Evolutionary conservation across 1,140 invertebrate species (phyloP).

Genomic region (Papilio helenus): DNA sequence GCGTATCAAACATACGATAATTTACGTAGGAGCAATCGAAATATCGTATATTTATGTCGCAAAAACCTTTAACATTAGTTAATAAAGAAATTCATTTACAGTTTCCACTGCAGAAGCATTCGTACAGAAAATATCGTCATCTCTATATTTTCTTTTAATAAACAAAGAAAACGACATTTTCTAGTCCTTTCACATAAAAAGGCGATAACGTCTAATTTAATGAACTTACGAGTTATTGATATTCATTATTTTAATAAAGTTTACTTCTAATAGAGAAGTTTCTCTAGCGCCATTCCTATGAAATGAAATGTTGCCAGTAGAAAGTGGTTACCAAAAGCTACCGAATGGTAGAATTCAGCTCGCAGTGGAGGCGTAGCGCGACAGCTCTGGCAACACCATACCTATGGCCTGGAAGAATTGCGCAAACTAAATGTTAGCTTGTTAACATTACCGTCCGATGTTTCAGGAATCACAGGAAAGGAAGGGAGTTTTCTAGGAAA

Average conservation of each 20-base stretch:
- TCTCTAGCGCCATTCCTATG: not conserved
- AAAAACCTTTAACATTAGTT: not conserved
- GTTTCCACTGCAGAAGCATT: not conserved
- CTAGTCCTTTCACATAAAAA: too few species aligned
- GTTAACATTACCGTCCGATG: slow-evolving; percentile 62
- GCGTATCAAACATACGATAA: too few species aligned
- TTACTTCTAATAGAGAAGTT: not conserved
- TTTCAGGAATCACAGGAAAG: slow-evolving; percentile 42
- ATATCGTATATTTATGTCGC: not conserved
- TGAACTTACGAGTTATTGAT: not conserved
- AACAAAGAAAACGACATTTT: not conserved
- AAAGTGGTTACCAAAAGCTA: slow-evolving; percentile 20
- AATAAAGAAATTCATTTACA: not conserved
- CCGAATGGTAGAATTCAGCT: slow-evolving; percentile 56
- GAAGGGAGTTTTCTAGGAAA: slow-evolving; percentile 17
- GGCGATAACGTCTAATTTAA: not conserved
- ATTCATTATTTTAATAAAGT: not conserved
- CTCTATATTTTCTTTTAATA: not conserved
- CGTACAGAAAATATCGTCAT: not conserved
- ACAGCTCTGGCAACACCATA: slow-evolving; percentile 81
- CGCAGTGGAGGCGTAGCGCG: slow-evolving; percentile 77
- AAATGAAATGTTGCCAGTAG: slow-evolving; percentile 30
- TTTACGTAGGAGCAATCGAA: too few species aligned
- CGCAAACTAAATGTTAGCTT: slow-evolving; percentile 66
- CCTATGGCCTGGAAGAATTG: slow-evolving; percentile 80